Base-by-base conservation (phyloP, 2,113 vertebrate genomes). In the Microcebus lehilahytsara region DNA sequence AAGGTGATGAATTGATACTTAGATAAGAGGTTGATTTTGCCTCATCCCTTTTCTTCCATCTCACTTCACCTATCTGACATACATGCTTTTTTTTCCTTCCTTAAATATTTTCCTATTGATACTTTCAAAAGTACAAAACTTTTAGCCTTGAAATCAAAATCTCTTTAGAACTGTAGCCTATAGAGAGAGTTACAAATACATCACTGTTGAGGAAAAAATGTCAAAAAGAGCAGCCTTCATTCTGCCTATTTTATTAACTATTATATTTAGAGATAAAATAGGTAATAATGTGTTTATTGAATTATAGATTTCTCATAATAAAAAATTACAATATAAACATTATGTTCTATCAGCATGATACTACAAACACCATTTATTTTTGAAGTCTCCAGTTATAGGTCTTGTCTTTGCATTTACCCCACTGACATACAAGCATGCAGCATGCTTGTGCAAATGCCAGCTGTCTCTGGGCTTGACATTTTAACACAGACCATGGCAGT, bases 121-220 rank as follows among this genome's bases (percentile, higher is more conserved):
- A 25, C 34, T 83, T 49, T 95, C 40, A 91, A 53, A 79, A 85
- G 6, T 78, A 78, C 30, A 93, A 83, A 62, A 19, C n/a, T 37
- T 89, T 16, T 46, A 94, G 7, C 19, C 69, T 80, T 96, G 34
- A 71, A 89, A 71, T 88, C 2, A 86, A 66, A 96, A 88, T 92
- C 9, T 75, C 84, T 85, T 92, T 87, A 81, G 81, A 80, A 56
- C 40, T 84, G 10, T 30, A 53, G 8, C 22, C 67, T 72, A 2
- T 9, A 79, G 46, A 32, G 42, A n/a, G 56, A 85, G 32, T 92
- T 97, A 56, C 6, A 46, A 9, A n/a, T 60, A 58, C 10, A 69
- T 40, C 75, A 78, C 40, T 67, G 3, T 30, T 79, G 32, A 20
- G 6, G 13, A 8, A 30, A 17, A 64, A 72, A 46, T 42, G 10